Evolutionary conservation across 2,113 vertebrate genomes (phyloP), one percentile per base, ranked within the genome.

Genomic region (Thunnus maccoyii): DNA sequence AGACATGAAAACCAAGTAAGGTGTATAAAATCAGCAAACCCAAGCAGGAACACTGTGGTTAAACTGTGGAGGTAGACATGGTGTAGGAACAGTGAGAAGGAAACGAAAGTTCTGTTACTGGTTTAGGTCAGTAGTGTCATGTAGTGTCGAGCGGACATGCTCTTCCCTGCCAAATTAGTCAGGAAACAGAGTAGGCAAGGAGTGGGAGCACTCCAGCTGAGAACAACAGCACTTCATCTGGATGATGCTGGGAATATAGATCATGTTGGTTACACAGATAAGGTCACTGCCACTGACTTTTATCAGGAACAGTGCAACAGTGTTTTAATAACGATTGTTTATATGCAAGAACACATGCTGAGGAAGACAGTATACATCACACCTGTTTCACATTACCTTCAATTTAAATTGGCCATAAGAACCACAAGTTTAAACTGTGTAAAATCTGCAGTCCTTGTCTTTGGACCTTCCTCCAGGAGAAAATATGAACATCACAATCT

Each of bases 121-220:
- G 82, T 76, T 88, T 57, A 88, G 88, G 87, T 88, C 84, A 89
- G 81, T 47, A 54, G 84, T 86, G 86, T 87, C 84, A 78, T 88
- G 86, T 88, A 79, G 78, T 74, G 82, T 87, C 30, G 54, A 87
- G 72, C 51, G 2, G 77, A 88, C 86, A 87, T 83, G 82, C 62
- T 89, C 82, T 79, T 80, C 55, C 73, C 82, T 76, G 78, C 75
- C 86, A 89, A 88, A 89, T 90, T 90, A 91, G 75, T 86, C 75
- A 71, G 65, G 74, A 91, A 91, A 86, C 76, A 76, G 78, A 83
- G 78, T 56, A 60, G 68, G 83, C 66, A 66, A 84, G 57, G 74
- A 87, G 84, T 83, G 74, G 80, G 78, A 83, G 82, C 73, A 73
- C 72, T 84, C 78, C 58, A 87, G 80, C 86, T 86, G 80, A 84